These are phyloP conservation scores for Drosophila tani DNA, from an alignment of 1,140 invertebrate species.

Conservation along the genomic window DNA sequence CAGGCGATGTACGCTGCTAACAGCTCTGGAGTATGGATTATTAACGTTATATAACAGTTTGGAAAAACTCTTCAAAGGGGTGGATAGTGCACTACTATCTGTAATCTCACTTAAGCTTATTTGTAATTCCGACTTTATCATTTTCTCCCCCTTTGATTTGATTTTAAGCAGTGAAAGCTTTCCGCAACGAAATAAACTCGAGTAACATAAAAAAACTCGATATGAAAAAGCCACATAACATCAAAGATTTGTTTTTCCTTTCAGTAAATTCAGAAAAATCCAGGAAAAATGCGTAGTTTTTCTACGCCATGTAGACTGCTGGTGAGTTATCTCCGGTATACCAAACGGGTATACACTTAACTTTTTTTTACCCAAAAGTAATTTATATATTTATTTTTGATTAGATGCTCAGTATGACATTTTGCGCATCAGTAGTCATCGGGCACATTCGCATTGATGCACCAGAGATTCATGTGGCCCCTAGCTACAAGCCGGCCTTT, in stretches of 20 bases:
- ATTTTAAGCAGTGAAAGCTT: too few species aligned
- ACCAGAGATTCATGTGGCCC: slow-evolving; percentile 62
- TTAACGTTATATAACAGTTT: too few species aligned
- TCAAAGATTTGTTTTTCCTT: not conserved
- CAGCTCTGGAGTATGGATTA: too few species aligned
- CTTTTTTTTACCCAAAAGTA: not conserved
- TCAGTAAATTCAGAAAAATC: not conserved
- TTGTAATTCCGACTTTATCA: too few species aligned
- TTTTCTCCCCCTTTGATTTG: too few species aligned
- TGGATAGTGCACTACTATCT: too few species aligned
- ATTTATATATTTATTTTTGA: not conserved
- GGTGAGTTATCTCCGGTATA: slow-evolving; percentile 47
- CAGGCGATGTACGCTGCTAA: too few species aligned
- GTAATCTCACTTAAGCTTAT: too few species aligned
- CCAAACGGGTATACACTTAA: not conserved
- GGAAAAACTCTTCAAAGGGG: too few species aligned
- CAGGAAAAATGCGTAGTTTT: slow-evolving; percentile 36
- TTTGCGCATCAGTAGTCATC: slow-evolving; percentile 6
- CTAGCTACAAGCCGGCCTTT: slow-evolving; percentile 82
- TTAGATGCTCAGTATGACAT: slow-evolving; percentile 45
- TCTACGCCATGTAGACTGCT: slow-evolving; percentile 44
- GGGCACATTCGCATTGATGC: slow-evolving; percentile 74
- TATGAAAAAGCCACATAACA: not conserved
- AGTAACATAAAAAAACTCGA: not conserved
- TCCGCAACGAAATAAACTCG: too few species aligned